Evolutionary conservation across 2,797 vertebrate genomes (phyloP), one percentile per base, ranked within the genome.

Genomic region (Cyprinella venusta): DNA sequence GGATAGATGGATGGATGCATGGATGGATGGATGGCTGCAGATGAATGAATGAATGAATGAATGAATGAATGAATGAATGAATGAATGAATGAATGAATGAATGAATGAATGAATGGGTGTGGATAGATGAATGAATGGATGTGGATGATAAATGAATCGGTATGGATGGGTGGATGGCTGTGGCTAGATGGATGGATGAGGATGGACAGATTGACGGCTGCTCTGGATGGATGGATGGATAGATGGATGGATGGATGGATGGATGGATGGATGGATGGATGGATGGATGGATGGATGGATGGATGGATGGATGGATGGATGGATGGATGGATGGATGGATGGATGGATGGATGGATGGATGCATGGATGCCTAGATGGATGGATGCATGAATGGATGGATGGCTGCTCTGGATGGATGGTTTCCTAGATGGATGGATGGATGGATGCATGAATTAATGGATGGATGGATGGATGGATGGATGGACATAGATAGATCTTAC

Each of bases 401-500:
- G 33, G 33, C 4, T 36, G 33, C 33, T 33, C 2, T 71, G 1
- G 10, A 48, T n/a, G 6, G 5, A 40, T 9, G 15, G 6, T 0
- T 48, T 7, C 67, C 19, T 5, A 4, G n/a, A 4, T 19, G 4
- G 67, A 40, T 50, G 48, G 15, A 50, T 18, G 12, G 50, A 52
- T 52, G 16, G 7, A 8, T 54, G 2, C 7, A 18, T 52, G 16
- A 72, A 21, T 6, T 2, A 12, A 5, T 1, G 0, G 7, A 21
- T 13, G n/a, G 18, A 64, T 33, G 5, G 21, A 42, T 19, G 12
- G 50, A 52, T 52, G 16, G 7, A 36, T 36, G 33, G 12, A 30
- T 3, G 4, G 24, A 78, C 16, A 45, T 0, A 50, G 8, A 50
- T 5, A 6, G 30, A 54, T 86, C 95, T 93, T 87, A 96, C 95